Evolutionary conservation across 2,797 vertebrate species (phyloP), one percentile per base, ranked within the genome.

Genomic region (Arnoldichthys spilopterus): DNA sequence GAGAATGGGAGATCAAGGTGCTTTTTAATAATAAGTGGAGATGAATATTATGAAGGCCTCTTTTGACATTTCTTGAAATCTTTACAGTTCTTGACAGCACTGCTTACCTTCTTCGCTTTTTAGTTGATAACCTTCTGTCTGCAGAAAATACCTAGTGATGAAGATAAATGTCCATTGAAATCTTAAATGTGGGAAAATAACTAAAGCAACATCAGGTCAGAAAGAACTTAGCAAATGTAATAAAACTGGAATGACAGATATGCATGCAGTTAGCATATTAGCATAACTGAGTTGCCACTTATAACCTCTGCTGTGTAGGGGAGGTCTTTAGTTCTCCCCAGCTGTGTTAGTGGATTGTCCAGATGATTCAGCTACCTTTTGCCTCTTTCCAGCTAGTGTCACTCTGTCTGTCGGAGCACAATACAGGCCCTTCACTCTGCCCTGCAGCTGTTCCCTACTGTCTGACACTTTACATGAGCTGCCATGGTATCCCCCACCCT

Each of bases 391-490:
- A 28, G 74, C 66, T 64, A 43, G 56, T 56, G 78, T 82, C 83
- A 81, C 66, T 82, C 70, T 72, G 59, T 18, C 83, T 84, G 83
- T 81, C 78, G 64, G 75, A 75, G 74, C 34, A 74, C 64, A 74
- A 85, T 72, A 66, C 49, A 80, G 82, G 61, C 20, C 81, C 22
- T 74, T 82, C 72, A 79, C 70, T 82, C 69, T 76, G 69, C 61
- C 26, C 58, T 70, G 71, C 63, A 62, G 45, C 76, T 72, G 74
- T 75, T 78, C 69, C 74, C 82, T 83, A 76, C 74, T 64, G 66
- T 76, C 76, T 53, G 77, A 82, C 79, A 82, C 69, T 62, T 76
- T 82, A 82, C 77, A 84, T 74, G 79, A 72, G 40, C 80, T 79
- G 80, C 70, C 78, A 74, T 66, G 67, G 77, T 72, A 76, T 53